Evolutionary conservation across 2,888 invertebrate genomes (phyloP).

Genomic region (Orchestes rusci): DNA sequence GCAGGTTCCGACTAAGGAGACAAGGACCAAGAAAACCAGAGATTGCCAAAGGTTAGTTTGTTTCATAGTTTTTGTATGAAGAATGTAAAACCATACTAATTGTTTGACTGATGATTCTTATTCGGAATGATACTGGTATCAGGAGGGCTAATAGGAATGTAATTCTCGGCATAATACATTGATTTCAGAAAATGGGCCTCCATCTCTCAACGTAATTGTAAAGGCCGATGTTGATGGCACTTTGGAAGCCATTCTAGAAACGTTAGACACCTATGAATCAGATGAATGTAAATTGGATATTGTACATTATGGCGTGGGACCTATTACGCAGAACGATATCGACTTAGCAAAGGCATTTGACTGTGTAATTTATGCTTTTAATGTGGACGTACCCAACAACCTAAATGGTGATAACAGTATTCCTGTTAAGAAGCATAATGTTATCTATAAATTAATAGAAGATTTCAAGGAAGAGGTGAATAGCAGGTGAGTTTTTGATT

Average conservation of each 20-base stretch:
- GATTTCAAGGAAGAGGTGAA: slow-evolving; percentile 77
- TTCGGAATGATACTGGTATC: too few species aligned
- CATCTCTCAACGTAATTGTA: slow-evolving; percentile 44
- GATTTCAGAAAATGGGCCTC: slow-evolving; percentile 33
- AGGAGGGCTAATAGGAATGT: not conserved
- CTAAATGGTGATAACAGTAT: slow-evolving; percentile 49
- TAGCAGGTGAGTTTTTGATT: slow-evolving; percentile 40
- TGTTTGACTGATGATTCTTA: too few species aligned
- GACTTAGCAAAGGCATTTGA: slow-evolving; percentile 70
- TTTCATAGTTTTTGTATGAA: slow-evolving; percentile 1
- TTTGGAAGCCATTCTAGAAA: slow-evolving; percentile 89
- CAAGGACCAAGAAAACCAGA: slow-evolving; percentile 57
- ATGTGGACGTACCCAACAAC: slow-evolving; percentile 55
- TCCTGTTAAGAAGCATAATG: slow-evolving; percentile 64
- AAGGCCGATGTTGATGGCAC: slow-evolving; percentile 93
- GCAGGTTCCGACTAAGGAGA: slow-evolving; percentile 49
- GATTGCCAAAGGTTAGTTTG: slow-evolving; percentile 28
- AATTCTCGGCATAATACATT: not conserved
- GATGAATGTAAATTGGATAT: slow-evolving; percentile 72
- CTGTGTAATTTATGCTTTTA: slow-evolving; percentile 84
- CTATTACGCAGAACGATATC: slow-evolving; percentile 74
- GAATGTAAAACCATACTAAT: not conserved
- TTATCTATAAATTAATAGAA: slow-evolving; percentile 91
- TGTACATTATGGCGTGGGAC: slow-evolving; percentile 86
- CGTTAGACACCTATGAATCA: slow-evolving; percentile 79